Conservation (phyloP, 2,113 vertebrate species). For the Sander lucioperca region DNA sequence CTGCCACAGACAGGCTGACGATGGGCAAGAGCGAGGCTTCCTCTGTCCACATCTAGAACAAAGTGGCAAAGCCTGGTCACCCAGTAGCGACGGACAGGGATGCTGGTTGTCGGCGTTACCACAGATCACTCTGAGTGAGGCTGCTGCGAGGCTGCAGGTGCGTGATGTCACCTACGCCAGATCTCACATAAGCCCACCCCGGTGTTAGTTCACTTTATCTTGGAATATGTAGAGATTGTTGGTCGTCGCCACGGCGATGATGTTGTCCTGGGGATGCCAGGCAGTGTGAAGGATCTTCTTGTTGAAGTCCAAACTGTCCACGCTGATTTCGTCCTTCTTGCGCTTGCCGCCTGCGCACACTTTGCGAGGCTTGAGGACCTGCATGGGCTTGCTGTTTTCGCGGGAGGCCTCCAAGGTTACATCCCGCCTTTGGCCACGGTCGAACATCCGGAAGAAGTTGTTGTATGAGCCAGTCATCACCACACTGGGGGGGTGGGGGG, state of each 20-base stretch:
- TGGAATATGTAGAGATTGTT: slow-evolving; percentile 99
- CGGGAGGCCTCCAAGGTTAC: slow-evolving; percentile 95
- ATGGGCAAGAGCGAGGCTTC: slow-evolving; percentile 63
- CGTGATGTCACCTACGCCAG: slow-evolving; percentile 23
- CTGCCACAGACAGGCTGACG: slow-evolving; percentile 69
- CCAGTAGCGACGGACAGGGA: slow-evolving; percentile 56
- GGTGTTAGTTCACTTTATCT: slow-evolving; percentile 95
- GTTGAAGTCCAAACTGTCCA: slow-evolving; percentile 99
- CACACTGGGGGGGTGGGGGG: slow-evolving; percentile 81
- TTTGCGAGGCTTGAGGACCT: slow-evolving; percentile 94
- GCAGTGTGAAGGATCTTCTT: slow-evolving; percentile 99
- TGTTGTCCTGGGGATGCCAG: slow-evolving; percentile 98
- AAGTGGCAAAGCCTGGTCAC: slow-evolving; percentile 74
- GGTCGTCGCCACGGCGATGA: slow-evolving; percentile 98
- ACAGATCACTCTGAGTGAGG: slow-evolving; percentile 53
- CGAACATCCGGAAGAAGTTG: slow-evolving; percentile 99
- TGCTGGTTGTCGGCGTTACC: slow-evolving; percentile 56
- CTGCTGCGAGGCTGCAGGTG: slow-evolving; percentile 52
- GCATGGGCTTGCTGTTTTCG: slow-evolving; percentile 96
- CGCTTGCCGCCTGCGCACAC: slow-evolving; percentile 96
- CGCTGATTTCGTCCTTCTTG: slow-evolving; percentile 99
- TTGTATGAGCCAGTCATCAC: slow-evolving; percentile 99
- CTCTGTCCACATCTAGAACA: slow-evolving; percentile 72
- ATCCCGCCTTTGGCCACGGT: slow-evolving; percentile 92
- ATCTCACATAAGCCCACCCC: slow-evolving; percentile 10